Evolutionary conservation across 2,797 vertebrate genomes (phyloP).

Genomic region (Chaunax sp.): DNA sequence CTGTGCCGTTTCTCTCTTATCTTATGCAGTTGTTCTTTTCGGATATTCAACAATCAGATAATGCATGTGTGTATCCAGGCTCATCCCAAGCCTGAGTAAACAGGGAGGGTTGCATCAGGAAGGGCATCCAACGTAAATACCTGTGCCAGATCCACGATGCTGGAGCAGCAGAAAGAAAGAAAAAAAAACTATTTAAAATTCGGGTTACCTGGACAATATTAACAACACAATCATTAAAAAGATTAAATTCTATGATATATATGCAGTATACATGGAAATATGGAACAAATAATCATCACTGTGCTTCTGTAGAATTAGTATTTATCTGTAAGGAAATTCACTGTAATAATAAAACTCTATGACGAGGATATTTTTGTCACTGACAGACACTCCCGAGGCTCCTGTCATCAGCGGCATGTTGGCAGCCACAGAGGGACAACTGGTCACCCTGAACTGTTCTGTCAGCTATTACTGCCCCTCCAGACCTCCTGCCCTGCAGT

Average conservation of each 20-base stretch:
- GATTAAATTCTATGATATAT: too few species aligned
- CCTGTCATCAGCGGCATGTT: conserved; percentile 75
- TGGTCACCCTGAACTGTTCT: conserved; percentile 82
- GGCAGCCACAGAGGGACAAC: conserved; percentile 77
- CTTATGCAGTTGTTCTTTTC: background rate
- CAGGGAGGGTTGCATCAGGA: too few species aligned
- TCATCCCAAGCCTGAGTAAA: too few species aligned
- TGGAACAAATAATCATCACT: background rate
- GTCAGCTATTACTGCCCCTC: conserved; percentile 77
- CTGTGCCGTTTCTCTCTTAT: background rate
- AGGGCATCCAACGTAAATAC: too few species aligned
- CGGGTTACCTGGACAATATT: too few species aligned
- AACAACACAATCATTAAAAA: too few species aligned
- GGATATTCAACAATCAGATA: background rate
- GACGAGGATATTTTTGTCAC: background rate
- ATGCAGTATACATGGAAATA: background rate
- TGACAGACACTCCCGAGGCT: conserved; percentile 73
- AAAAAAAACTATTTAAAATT: too few species aligned
- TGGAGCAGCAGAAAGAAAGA: too few species aligned
- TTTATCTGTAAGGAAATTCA: background rate
- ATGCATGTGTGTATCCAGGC: too few species aligned
- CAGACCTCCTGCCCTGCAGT: conserved; percentile 73
- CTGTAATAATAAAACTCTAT: background rate
- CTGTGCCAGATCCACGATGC: too few species aligned
- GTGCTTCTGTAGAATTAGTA: background rate